phyloP scores from a whole-genome alignment of 2,888 invertebrate genomes.

The Dinocampus coccinellae region DNA sequence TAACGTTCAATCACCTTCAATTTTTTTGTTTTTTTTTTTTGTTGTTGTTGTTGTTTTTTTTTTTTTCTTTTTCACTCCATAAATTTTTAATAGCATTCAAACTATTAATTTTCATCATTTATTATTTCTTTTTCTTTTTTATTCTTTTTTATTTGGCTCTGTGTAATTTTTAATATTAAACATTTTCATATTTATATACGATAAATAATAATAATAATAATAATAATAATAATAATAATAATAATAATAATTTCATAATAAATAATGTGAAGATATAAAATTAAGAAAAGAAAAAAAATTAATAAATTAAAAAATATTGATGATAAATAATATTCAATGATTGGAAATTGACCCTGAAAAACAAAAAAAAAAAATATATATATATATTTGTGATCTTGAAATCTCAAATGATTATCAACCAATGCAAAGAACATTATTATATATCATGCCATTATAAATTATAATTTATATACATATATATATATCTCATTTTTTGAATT shows the following conservation, averaged over 20 bases:
- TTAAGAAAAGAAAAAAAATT: background rate
- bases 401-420: background rate
- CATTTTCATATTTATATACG: background rate
- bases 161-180: background rate
- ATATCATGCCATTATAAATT: background rate
- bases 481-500: too few relatives aligned
- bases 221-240: too few relatives aligned
- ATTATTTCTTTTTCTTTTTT: background rate
- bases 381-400: constrained; percentile 18
- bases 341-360: background rate
- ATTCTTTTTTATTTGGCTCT: too few relatives aligned
- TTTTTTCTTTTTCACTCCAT: background rate
- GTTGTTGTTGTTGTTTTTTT: too few relatives aligned
- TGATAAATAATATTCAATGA: too few relatives aligned
- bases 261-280: background rate
- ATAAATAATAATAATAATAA: too few relatives aligned
- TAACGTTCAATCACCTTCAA: background rate
- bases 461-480: too few relatives aligned
- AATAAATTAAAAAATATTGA: background rate
- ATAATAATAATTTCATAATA: too few relatives aligned
- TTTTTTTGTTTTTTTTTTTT: background rate
- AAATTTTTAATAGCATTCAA: background rate
- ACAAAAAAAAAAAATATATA: too few relatives aligned
- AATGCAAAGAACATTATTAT: background rate
- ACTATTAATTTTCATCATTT: background rate